Evolutionary conservation across 1,140 invertebrate species (phyloP).

Genomic region (Philaenus spumarius): DNA sequence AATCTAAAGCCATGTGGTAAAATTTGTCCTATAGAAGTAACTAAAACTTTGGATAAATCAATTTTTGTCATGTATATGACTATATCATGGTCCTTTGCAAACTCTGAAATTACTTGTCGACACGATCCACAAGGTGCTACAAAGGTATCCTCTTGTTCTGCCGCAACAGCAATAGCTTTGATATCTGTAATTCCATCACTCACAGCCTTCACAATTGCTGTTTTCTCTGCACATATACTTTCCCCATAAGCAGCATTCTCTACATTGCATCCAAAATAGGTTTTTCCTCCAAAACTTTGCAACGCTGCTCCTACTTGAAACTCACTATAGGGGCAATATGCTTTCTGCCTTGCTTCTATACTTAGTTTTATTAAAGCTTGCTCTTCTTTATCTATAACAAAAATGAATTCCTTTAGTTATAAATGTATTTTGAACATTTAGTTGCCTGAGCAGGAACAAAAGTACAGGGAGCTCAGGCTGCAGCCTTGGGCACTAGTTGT

Average conservation of each 20-base stretch:
- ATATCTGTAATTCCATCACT: constrained; percentile 76
- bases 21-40: constrained; percentile 52
- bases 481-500: no score
- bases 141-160: constrained; percentile 53
- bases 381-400: no score
- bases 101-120: constrained; percentile 75
- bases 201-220: constrained; percentile 78
- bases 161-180: constrained; percentile 59
- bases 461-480: no score
- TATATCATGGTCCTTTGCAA: constrained; percentile 52
- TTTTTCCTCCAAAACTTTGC: constrained; percentile 55
- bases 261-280: constrained; percentile 78
- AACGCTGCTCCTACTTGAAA: constrained; percentile 88
- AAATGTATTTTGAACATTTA: no score
- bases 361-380: constrained; percentile 59
- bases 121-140: constrained; percentile 89
- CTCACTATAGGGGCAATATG: constrained; percentile 89
- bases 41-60: constrained; percentile 51
- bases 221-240: constrained; percentile 84
- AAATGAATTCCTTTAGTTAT: no score
- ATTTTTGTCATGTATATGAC: constrained; percentile 64
- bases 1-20: constrained; percentile 46
- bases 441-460: no score
- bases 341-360: constrained; percentile 52
- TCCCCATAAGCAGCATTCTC: constrained; percentile 82